A percentile compares a stretch with the other conserved stretches of the same genome.
These are phyloP conservation scores for Anolis apletophallus DNA, from an alignment of 2,797 vertebrate genomes.

Conservation along the genomic window DNA sequence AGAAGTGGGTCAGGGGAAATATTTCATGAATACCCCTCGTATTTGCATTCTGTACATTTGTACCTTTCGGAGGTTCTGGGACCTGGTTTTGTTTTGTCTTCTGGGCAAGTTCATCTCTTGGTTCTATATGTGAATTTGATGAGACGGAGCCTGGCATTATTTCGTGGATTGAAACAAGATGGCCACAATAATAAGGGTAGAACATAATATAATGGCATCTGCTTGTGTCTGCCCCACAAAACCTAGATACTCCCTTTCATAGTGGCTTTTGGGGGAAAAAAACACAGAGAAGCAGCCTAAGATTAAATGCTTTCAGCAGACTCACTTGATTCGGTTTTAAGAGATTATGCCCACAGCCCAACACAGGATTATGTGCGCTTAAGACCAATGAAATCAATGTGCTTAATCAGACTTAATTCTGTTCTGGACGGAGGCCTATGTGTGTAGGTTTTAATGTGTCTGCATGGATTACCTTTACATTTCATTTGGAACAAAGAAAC, in stretches of 20 bases:
- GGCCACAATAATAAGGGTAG: background rate
- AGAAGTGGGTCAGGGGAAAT: no score
- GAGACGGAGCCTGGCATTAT: no score
- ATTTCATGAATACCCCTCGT: no score
- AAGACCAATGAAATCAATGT: slow-evolving; percentile 8
- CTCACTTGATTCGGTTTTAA: slow-evolving; percentile 12
- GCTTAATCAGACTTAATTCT: background rate
- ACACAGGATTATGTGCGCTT: slow-evolving; percentile 7
- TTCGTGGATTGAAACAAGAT: no score
- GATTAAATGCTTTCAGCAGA: background rate
- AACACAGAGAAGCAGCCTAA: background rate
- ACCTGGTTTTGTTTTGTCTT: no score
- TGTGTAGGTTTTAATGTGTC: background rate
- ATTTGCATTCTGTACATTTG: no score
- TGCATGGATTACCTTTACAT: background rate
- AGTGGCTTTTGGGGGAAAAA: background rate
- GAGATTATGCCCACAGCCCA: slow-evolving; percentile 4
- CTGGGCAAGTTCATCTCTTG: no score
- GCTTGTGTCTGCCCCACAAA: background rate
- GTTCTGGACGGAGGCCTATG: background rate
- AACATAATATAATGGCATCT: no score
- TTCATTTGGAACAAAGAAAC: background rate
- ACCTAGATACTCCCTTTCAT: background rate
- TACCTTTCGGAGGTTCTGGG: no score
- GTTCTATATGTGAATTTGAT: no score